Evolutionary conservation across 2,888 invertebrate genomes (phyloP), one percentile per base, ranked within the genome.

Genomic region (Hirtodrosophila confusa): DNA sequence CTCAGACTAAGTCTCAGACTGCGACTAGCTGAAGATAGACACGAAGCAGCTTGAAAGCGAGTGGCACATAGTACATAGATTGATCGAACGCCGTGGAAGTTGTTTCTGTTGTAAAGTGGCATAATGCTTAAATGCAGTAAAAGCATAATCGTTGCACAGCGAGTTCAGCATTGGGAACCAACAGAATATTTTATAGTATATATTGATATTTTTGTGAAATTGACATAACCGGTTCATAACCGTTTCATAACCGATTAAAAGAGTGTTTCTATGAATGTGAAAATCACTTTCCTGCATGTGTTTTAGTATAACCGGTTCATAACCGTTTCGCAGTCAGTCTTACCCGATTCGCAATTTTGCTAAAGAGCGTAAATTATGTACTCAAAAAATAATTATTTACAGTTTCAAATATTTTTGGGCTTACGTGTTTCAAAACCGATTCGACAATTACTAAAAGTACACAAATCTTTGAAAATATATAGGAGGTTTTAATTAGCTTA

Each of bases 81-180:
- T 24, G 69, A 70, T 73, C 73, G 40, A 54, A 66, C 40, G 53
- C n/a, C 44, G 49, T 24, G 50, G n/a, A 50, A 72, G 53, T 45
- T 71, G 44, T 45, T 44, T 43, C 17, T 40, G 49, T 0, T 39
- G 31, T 44, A 7, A 35, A 41, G 56, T 41, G 50, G 9, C 41
- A 45, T 11, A 23, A 36, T 68, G 17, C 39, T 50, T 11, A 33
- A 63, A 44, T 36, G 27, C 37, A 23, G 4, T 51, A 29, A 57
- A 37, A 24, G 53, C 53, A 53, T 71, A 69, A 71, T 49, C 51
- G 54, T 35, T 58, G 37, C 29, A 39, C 51, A 68, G 60, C 55
- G 36, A 35, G 8, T 40, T 39, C 23, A 29, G 10, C 31, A 36
- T 48, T 39, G 17, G 31, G n/a, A 10, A 27, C 4, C 27, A 27